Evolutionary conservation across 2,888 invertebrate genomes (phyloP), one percentile per base, ranked within the genome.

Genomic region (Ryuthela nishihirai): DNA sequence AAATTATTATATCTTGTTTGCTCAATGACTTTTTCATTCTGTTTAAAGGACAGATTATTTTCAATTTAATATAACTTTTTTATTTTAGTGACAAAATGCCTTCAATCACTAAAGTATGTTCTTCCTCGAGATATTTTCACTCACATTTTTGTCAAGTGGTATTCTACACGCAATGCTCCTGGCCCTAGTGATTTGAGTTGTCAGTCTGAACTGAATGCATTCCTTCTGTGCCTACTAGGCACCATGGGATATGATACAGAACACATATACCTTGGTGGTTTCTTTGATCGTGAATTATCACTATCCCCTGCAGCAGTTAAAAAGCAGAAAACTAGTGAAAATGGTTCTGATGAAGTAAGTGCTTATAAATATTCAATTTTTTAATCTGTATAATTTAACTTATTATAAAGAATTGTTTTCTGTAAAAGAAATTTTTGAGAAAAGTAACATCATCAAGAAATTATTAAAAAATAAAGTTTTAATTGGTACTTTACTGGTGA

Each of bases 101-200:
- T 90, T 42, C 77, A 80, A 54, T 85, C 87, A 0, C 72, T 94
- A 36, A 81, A 83, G 50, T 83, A 84, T 64, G 81, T 88, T 40
- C 74, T 94, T 52, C 87, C 85, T 20, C 81, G 81, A 64, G 88
- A 91, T 67, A 76, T 85, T 40, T 84, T 85, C 9, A 81, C 90
- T 74, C 84, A 84, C 54, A 77, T 88, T 5, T 76, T 87, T 50
- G 82, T 84, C 43, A 83, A 85, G 70, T 95, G 94, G 94, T 95
- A 92, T 73, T 84, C 87, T 0, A 82, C 84, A 0, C 79, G 91
- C 60, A 93, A 94, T 78, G 86, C 90, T 0, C 89, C 93, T 0
- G 93, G 93, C 1, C 83, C 86, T 0, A 82, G 83, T 65, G 85
- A 89, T 70, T 79, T 87, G 23, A 85, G 85, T 7, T 80, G 83